These are phyloP conservation scores for Gambusia affinis DNA, from an alignment of 2,113 vertebrate species.

Conservation along the genomic window DNA sequence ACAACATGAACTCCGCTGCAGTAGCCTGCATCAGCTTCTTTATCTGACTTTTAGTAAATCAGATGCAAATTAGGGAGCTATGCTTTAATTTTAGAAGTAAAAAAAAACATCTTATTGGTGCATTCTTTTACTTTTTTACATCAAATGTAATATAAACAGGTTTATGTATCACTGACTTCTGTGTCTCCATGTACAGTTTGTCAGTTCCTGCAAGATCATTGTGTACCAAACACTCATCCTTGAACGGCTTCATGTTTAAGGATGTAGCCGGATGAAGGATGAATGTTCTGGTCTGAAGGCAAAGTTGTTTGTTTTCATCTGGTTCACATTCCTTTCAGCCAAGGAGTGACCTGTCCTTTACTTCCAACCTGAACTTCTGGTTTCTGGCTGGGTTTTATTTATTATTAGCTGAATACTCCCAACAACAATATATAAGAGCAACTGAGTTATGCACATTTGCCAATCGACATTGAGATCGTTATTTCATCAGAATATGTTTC, in stretches of 20 bases:
- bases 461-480: background rate
- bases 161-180: too few relatives aligned
- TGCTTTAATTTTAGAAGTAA: too few relatives aligned
- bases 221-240: background rate
- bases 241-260: too few relatives aligned
- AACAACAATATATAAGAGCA: background rate
- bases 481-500: background rate
- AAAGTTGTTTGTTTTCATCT: background rate
- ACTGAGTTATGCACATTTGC: background rate
- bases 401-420: background rate
- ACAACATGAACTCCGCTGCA: too few relatives aligned
- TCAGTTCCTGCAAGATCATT: conserved; percentile 31
- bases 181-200: conserved; percentile 18
- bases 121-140: background rate
- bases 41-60: too few relatives aligned
- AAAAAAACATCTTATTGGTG: background rate
- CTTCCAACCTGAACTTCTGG: accelerated
- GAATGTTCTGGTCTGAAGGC: background rate
- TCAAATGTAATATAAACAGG: background rate
- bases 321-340: background rate
- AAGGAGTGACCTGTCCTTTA: background rate
- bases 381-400: background rate
- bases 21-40: too few relatives aligned
- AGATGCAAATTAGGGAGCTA: too few relatives aligned
- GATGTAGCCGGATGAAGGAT: too few relatives aligned